Base-by-base conservation (phyloP, 2,888 invertebrate genomes). In the Onthophagus sagittarius region DNA sequence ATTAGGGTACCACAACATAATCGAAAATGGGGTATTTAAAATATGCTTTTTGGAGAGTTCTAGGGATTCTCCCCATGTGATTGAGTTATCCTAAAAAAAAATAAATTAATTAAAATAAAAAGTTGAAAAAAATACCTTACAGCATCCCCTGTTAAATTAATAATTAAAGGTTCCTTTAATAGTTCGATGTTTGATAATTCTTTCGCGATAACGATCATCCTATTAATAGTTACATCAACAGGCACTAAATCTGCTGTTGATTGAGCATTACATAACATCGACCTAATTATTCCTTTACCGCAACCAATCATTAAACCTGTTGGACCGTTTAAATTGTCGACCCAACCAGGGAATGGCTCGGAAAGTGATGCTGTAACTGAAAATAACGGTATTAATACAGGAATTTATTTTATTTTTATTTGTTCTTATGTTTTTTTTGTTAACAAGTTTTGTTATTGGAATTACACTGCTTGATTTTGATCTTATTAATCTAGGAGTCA, bases 311-410 rank as follows among this genome's bases (percentile, higher is more conserved):
- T 84, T 0, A 95, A 83, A 0, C 97, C 96, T 1, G 95, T 95
- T 0, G 97, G 94, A 0, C 97, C 97, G 81, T 97, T 96, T 70
- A 95, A 86, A 79, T 94, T 96, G 84, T 97, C 96, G 72, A 97
- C 92, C 96, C 96, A 97, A 6, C 97, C 97, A 0, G 93, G 91
- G 75, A 91, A 84, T 0, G 95, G 96, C 80, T 95, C 94, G 74
- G 90, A 90, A 81, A 88, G 88, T 0, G 93, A 89, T 1, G 96
- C 94, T 0, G 92, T 91, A 62, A 98, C 94, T 94, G 83, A 15
- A 53, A 53, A 53, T 33, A n/a, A n/a, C n/a, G n/a, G n/a, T n/a
- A n/a, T n/a, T n/a, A n/a, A n/a, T n/a, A n/a, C n/a, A n/a, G n/a
- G n/a, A n/a, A n/a, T n/a, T n/a, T n/a, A n/a, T n/a, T n/a, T n/a